phyloP scores from a whole-genome alignment of 1,140 invertebrate genomes.

The Drosophila insularis region DNA sequence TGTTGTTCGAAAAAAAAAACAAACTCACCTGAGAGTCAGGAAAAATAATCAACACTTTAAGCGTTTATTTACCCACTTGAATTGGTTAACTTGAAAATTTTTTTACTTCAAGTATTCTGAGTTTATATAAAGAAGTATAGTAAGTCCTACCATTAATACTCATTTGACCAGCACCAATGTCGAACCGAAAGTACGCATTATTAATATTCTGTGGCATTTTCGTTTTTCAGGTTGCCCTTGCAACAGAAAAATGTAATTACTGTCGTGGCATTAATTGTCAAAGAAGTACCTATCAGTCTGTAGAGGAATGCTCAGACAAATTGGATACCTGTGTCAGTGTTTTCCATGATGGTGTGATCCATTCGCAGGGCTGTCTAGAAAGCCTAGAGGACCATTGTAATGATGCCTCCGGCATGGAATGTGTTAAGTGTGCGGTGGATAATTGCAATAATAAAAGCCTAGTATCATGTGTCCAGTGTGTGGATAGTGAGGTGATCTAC shows the following conservation, averaged over 20 bases:
- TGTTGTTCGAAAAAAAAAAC: not conserved
- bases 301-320: conserved; percentile 50
- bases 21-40: not conserved
- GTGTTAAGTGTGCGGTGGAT: conserved; percentile 53
- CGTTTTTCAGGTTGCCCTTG: conserved; percentile 29
- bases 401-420: conserved; percentile 14
- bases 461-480: conserved; percentile 63
- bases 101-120: conserved; percentile 18
- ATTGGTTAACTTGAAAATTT: conserved; percentile 3
- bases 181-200: conserved; percentile 29
- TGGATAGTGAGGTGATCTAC: conserved; percentile 35
- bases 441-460: conserved; percentile 57
- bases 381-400: conserved; percentile 15
- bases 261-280: conserved; percentile 73
- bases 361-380: conserved; percentile 64
- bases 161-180: conserved; percentile 50
- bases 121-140: conserved; percentile 59
- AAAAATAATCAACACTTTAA: conserved; percentile 32
- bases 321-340: conserved; percentile 68
- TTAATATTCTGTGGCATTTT: conserved; percentile 3
- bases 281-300: conserved; percentile 49
- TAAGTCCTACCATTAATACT: conserved; percentile 34
- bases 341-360: conserved; percentile 51
- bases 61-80: conserved; percentile 43
- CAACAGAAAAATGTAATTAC: conserved; percentile 50